Percentiles rank a stretch among this genome's conserved stretches.
Evolutionary conservation across 1,140 invertebrate species (phyloP).

Genomic region (Alviniconcha marisindica): DNA sequence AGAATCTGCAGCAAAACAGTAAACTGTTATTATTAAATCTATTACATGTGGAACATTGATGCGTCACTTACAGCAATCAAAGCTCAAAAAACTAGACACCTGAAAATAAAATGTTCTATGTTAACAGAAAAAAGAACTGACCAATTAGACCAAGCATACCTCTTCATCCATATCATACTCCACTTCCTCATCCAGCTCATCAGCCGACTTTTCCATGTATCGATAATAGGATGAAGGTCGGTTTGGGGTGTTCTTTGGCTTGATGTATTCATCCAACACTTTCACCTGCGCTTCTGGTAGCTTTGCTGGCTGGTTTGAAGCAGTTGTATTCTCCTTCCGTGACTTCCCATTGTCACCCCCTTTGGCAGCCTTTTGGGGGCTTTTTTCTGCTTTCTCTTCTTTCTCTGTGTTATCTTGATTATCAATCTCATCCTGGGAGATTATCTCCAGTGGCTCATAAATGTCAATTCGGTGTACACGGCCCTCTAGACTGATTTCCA

Average conservation of each 20-base stretch:
- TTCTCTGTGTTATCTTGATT: constrained; percentile 74
- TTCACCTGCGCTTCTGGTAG: constrained; percentile 91
- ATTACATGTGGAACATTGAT: too few species aligned
- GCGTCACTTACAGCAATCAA: too few species aligned
- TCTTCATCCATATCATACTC: constrained; percentile 99
- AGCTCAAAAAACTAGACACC: too few species aligned
- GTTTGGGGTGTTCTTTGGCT: constrained; percentile 87
- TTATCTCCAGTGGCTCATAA: constrained; percentile 77
- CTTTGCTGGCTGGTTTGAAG: constrained; percentile 56
- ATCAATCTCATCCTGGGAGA: constrained; percentile 75
- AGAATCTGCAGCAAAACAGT: too few species aligned
- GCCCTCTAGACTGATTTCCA: constrained; percentile 89
- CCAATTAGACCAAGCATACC: constrained; percentile 58
- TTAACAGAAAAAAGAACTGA: neutral
- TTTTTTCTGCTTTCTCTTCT: constrained; percentile 72
- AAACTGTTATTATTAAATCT: too few species aligned
- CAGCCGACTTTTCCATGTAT: constrained; percentile 95
- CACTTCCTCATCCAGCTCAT: constrained; percentile 95
- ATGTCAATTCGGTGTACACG: constrained; percentile 79
- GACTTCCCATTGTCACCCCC: constrained; percentile 62
- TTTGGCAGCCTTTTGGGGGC: constrained; percentile 62
- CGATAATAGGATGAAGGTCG: constrained; percentile 87
- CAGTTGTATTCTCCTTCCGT: constrained; percentile 63
- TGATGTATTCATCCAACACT: constrained; percentile 85
- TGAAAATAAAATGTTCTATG: neutral